Conservation (phyloP, 2,888 invertebrate species). For the Stenodera caucasica region DNA sequence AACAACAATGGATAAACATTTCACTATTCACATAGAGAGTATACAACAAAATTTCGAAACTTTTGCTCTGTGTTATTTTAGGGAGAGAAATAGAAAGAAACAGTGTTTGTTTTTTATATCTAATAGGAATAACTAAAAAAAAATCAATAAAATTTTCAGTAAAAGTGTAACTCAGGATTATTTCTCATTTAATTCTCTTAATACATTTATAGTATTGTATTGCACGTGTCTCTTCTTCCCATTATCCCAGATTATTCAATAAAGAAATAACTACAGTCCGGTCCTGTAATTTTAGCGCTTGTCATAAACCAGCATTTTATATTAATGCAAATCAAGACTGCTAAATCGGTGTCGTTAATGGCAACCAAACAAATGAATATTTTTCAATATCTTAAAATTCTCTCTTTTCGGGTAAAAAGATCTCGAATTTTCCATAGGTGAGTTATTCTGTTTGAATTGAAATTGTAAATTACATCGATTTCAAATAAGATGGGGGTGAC, state of each 20-base stretch:
- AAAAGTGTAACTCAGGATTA: slow-evolving; percentile 39
- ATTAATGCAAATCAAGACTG: slow-evolving; percentile 13
- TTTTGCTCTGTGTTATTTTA: slow-evolving; percentile 60
- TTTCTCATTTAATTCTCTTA: slow-evolving; percentile 18
- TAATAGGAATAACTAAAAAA: slow-evolving; percentile 61
- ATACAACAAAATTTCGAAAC: slow-evolving; percentile 5
- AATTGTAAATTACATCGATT: slow-evolving; percentile 14
- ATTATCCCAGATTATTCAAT: neutral
- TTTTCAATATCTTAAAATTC: slow-evolving; percentile 12
- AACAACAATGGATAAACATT: slow-evolving; percentile 51
- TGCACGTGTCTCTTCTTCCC: neutral
- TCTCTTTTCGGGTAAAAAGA: neutral
- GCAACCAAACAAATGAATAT: slow-evolving; percentile 24
- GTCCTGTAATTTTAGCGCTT: slow-evolving; percentile 17
- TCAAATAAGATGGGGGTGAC: neutral
- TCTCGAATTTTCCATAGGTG: neutral
- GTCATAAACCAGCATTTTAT: neutral
- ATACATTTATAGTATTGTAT: slow-evolving; percentile 23
- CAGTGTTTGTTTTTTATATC: slow-evolving; percentile 67
- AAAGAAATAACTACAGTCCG: neutral
- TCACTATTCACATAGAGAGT: slow-evolving; percentile 47
- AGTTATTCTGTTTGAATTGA: neutral
- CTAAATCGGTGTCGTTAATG: neutral
- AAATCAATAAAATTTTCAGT: slow-evolving; percentile 60
- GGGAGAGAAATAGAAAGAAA: slow-evolving; percentile 56